Conservation (phyloP, 1,140 invertebrate genomes). For the Mamestra configurata region DNA sequence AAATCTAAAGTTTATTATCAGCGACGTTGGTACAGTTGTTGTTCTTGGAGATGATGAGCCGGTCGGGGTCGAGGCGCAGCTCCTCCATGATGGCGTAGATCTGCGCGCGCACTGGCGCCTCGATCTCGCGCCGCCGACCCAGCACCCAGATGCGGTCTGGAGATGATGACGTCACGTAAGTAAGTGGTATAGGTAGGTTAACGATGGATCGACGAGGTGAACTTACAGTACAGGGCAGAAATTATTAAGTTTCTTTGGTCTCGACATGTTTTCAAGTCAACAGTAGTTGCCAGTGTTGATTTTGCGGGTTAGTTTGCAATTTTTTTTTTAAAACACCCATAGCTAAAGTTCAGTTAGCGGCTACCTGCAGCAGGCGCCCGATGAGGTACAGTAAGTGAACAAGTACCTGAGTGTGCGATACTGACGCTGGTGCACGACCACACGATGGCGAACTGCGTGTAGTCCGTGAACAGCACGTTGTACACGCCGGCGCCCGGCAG, state of each 20-base stretch:
- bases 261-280: no score
- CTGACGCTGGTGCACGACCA: conserved; percentile 91
- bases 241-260: no score
- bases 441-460: conserved; percentile 90
- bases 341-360: no score
- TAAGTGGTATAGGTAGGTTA: neutral
- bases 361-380: no score
- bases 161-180: conserved; percentile 3
- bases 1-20: conserved; percentile 19
- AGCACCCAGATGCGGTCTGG: conserved; percentile 91
- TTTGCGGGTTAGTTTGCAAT: no score
- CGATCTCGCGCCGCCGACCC: conserved; percentile 89
- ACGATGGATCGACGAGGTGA: no score
- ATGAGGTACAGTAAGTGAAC: no score
- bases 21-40: conserved; percentile 87
- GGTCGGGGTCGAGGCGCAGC: conserved; percentile 89
- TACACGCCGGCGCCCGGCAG: conserved; percentile 91
- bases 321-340: no score
- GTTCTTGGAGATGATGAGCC: conserved; percentile 90
- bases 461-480: conserved; percentile 91
- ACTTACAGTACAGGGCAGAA: no score
- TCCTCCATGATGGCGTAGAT: conserved; percentile 89
- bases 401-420: conserved; percentile 88
- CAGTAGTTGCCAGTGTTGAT: no score
- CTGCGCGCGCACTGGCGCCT: conserved; percentile 87